phyloP scores from a whole-genome alignment of 2,888 invertebrate species.

The Nysson spinosus region DNA sequence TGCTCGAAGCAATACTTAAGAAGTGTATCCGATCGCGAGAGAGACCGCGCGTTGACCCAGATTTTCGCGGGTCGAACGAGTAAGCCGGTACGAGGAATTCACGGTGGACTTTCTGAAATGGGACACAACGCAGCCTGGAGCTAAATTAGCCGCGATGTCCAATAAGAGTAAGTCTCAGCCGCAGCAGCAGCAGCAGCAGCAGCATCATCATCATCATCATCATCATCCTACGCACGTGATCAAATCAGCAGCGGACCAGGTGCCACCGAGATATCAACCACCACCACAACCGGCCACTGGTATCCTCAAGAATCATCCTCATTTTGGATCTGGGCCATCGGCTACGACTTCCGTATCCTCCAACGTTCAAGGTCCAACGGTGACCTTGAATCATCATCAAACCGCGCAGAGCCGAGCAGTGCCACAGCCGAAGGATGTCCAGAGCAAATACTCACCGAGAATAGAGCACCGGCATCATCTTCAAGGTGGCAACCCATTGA shows the following conservation, averaged over 20 bases:
- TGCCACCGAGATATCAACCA: conserved; percentile 89
- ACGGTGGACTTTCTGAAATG: conserved; percentile 72
- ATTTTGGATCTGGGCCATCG: conserved; percentile 69
- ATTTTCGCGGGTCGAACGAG: conserved; percentile 62
- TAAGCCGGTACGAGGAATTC: conserved; percentile 51
- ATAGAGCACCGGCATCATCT: conserved; percentile 63
- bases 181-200: conserved; percentile 62
- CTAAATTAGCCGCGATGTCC: conserved; percentile 76
- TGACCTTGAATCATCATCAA: conserved; percentile 64
- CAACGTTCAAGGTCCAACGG: conserved; percentile 53
- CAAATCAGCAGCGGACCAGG: conserved; percentile 70
- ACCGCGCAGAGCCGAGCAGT: conserved; percentile 51
- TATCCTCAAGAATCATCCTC: conserved; percentile 80
- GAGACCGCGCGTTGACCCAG: conserved; percentile 63
- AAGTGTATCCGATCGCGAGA: conserved; percentile 21
- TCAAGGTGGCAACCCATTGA: conserved; percentile 45
- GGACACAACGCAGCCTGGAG: conserved; percentile 72
- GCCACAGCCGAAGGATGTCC: conserved; percentile 67
- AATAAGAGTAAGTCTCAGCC: conserved; percentile 75
- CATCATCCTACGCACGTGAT: conserved; percentile 60
- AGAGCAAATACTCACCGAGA: conserved; percentile 66
- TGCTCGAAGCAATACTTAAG: conserved; percentile 30
- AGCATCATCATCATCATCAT: conserved; percentile 54
- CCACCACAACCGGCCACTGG: conserved; percentile 82
- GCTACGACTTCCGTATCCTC: conserved; percentile 64